Base-by-base conservation (phyloP, 1,140 invertebrate species). In the Forficula auricularia region DNA sequence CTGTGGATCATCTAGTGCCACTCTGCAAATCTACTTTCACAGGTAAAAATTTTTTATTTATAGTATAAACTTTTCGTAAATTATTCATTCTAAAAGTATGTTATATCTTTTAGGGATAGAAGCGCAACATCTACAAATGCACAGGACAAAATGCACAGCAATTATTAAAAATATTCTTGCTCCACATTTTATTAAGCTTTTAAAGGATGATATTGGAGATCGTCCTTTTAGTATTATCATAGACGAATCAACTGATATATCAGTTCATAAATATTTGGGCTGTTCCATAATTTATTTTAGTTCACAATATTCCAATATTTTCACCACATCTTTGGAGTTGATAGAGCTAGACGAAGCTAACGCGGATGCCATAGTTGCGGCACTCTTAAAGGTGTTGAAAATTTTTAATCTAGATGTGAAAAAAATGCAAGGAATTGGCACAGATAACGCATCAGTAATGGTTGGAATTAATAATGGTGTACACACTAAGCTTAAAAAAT, bases 231-330 rank as follows among this genome's bases (percentile, higher is more conserved):
- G 57, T 30, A 42, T 60, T 3, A 49, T 63, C 13, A 38, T 61
- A 10, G 59, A 61, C 49, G 60, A 65, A 45, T 63, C 57, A 3
- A 65, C 58, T 2, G 59, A 63, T 45, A 49, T 62, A 2, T 49
- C 48, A 16, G 46, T 53, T 3, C 44, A 40, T 7, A 60, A 61
- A 54, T 48, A 52, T 32, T 51, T 63, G 42, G 54, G 54, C 20
- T 43, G 59, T 35, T 50, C 50, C 15, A 52, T 63, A 10, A 58
- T 53, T 49, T 43, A 43, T 43, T 33, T 10, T 43, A 59, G 55
- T 32, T 32, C 13, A 43, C 31, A 19, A 19, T 18, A 40, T 40
- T 47, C 49, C 31, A 47, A 22, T 42, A 54, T 56, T 42, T 38
- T 55, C 37, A 50, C 52, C 12, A 49, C 54, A 33, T 57, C 42